Percentiles rank a stretch among this genome's conserved stretches.
Evolutionary conservation across 2,113 vertebrate species (phyloP).

Genomic region (Coreoperca whiteheadi): DNA sequence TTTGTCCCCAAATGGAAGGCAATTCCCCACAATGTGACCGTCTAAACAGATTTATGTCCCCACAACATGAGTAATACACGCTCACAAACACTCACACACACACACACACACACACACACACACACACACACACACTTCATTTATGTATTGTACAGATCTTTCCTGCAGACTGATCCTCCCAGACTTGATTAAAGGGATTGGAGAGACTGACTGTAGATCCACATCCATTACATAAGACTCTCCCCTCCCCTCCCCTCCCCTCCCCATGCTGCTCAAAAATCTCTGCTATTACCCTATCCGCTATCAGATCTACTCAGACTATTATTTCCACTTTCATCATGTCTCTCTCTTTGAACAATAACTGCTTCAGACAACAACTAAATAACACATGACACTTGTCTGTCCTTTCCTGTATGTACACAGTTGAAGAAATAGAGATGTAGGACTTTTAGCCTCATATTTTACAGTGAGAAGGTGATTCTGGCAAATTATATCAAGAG

Average conservation of each 20-base stretch:
- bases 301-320: neutral
- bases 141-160: constrained; percentile 1
- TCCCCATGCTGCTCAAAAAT: constrained; percentile 14
- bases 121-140: neutral
- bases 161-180: constrained; percentile 2
- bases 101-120: neutral
- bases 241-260: neutral
- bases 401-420: neutral
- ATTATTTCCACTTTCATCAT: constrained; percentile 17
- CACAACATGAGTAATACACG: too few species aligned
- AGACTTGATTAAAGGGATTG: constrained; percentile 57
- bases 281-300: constrained; percentile 5
- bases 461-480: neutral
- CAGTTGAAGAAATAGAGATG: neutral
- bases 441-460: neutral
- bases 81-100: too few species aligned
- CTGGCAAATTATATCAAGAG: neutral
- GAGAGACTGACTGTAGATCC: constrained; percentile 36
- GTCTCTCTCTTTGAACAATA: neutral
- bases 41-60: too few species aligned
- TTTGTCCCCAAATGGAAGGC: too few species aligned
- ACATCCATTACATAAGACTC: constrained; percentile 46
- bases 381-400: neutral
- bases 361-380: neutral
- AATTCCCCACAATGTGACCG: too few species aligned